Evolutionary conservation across 2,888 invertebrate species (phyloP).

Genomic region (Zele albiditarsus): DNA sequence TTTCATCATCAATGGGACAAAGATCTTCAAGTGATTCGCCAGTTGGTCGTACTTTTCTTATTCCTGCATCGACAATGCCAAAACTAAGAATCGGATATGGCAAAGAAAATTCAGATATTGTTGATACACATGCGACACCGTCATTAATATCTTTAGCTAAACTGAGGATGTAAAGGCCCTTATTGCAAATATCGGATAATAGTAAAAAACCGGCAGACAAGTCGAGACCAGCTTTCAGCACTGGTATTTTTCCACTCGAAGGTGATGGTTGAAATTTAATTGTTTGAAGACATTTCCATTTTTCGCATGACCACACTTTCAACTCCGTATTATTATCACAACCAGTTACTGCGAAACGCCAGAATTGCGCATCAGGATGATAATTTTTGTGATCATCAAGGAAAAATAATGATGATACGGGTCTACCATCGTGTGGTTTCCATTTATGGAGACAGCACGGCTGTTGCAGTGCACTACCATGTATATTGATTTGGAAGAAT

Average conservation of each 20-base stretch:
- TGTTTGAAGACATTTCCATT: constrained; percentile 95
- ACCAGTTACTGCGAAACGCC: constrained; percentile 96
- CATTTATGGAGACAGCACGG: constrained; percentile 93
- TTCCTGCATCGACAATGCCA: constrained; percentile 87
- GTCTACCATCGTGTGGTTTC: constrained; percentile 92
- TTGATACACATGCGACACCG: constrained; percentile 79
- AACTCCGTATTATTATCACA: constrained; percentile 91
- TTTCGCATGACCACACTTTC: constrained; percentile 95
- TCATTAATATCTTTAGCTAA: constrained; percentile 78
- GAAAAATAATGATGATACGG: constrained; percentile 92
- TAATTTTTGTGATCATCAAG: constrained; percentile 92
- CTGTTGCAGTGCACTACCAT: constrained; percentile 74
- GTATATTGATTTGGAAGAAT: constrained; percentile 91
- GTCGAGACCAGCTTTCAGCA: constrained; percentile 87
- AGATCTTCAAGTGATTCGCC: constrained; percentile 75
- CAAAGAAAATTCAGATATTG: constrained; percentile 89
- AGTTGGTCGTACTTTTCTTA: constrained; percentile 64
- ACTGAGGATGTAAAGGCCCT: constrained; percentile 88
- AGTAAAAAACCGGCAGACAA: constrained; percentile 89
- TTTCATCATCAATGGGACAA: constrained; percentile 74
- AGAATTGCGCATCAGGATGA: constrained; percentile 85
- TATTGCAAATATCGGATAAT: constrained; percentile 89
- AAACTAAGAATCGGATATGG: constrained; percentile 92
- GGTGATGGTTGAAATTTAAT: constrained; percentile 79
- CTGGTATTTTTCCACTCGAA: constrained; percentile 70